These are phyloP conservation scores for Hirtodrosophila trivittata DNA, from an alignment of 2,888 invertebrate genomes.

Conservation along the genomic window DNA sequence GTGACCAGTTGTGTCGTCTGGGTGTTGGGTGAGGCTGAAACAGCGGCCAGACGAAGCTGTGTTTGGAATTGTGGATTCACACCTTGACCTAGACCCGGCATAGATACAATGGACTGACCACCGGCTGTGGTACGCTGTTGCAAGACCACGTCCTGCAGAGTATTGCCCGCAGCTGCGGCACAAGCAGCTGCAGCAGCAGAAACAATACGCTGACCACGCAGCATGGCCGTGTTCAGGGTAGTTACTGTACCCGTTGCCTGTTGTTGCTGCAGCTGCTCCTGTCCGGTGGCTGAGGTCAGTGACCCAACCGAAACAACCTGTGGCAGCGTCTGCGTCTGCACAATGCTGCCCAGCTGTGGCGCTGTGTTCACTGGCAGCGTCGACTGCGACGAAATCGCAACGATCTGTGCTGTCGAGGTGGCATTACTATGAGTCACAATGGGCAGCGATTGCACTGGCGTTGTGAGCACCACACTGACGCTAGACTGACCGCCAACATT, in stretches of 20 bases:
- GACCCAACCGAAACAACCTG: constrained; percentile 84
- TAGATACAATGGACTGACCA: constrained; percentile 83
- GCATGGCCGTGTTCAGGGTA: constrained; percentile 80
- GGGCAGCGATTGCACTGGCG: constrained; percentile 82
- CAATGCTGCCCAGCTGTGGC: constrained; percentile 79
- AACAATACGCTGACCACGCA: constrained; percentile 83
- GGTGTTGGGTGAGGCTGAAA: constrained; percentile 58
- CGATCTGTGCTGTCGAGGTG: constrained; percentile 79
- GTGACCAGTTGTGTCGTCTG: constrained; percentile 81
- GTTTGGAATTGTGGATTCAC: constrained; percentile 82
- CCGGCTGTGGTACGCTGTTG: constrained; percentile 82
- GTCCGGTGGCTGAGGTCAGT: constrained; percentile 81
- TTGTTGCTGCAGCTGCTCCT: constrained; percentile 68
- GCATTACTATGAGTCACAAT: constrained; percentile 66
- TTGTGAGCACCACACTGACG: constrained; percentile 83
- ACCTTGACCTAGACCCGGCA: constrained; percentile 81
- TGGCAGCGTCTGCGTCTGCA: constrained; percentile 82
- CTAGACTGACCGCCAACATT: constrained; percentile 71
- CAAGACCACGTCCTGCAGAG: constrained; percentile 82
- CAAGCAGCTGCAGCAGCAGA: constrained; percentile 62
- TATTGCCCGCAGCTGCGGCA: constrained; percentile 69
- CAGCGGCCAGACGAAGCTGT: constrained; percentile 81
- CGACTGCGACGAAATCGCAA: constrained; percentile 82
- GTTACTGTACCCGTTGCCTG: constrained; percentile 80
- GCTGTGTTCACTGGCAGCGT: constrained; percentile 78